phyloP scores from a whole-genome alignment of 2,797 vertebrate species.

The Parambassis ranga region DNA sequence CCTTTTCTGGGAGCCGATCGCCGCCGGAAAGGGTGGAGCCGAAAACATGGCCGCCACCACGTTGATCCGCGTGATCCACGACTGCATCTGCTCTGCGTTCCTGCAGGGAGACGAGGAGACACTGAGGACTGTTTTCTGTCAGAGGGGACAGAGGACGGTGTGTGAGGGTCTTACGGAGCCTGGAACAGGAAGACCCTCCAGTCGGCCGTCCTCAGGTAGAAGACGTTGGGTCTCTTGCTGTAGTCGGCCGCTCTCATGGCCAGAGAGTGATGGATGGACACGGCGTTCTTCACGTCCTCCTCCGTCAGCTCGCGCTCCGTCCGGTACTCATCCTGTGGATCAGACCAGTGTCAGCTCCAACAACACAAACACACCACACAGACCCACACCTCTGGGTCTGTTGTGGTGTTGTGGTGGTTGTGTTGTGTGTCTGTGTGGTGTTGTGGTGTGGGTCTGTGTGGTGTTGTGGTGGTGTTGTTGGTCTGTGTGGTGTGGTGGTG shows the following conservation, averaged over 20 bases:
- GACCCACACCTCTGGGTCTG: neutral
- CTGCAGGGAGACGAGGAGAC: constrained; percentile 63
- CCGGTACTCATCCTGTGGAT: constrained; percentile 88
- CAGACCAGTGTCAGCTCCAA: neutral
- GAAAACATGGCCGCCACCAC: constrained; percentile 97
- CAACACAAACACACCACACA: neutral
- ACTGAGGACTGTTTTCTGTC: no score
- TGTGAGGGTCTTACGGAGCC: constrained; percentile 85
- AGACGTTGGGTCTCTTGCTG: constrained; percentile 94
- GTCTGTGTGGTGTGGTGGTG: no score
- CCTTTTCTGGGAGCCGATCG: constrained; percentile 94
- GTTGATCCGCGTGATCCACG: constrained; percentile 98
- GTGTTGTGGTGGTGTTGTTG: no score
- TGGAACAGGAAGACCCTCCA: constrained; percentile 98
- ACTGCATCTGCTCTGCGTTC: constrained; percentile 95
- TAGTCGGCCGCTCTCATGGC: constrained; percentile 93
- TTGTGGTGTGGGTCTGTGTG: no score
- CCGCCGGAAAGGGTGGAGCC: constrained; percentile 93
- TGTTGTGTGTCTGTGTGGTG: no score
- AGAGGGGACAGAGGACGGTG: neutral
- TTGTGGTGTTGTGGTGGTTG: no score
- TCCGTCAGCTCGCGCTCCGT: constrained; percentile 87
- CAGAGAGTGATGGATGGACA: constrained; percentile 94
- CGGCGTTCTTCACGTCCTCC: constrained; percentile 93
- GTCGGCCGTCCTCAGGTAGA: constrained; percentile 97